These are phyloP conservation scores for Blastomussa wellsi DNA, from an alignment of 92 coral and sea anemone genomes.

Conservation along the genomic window DNA sequence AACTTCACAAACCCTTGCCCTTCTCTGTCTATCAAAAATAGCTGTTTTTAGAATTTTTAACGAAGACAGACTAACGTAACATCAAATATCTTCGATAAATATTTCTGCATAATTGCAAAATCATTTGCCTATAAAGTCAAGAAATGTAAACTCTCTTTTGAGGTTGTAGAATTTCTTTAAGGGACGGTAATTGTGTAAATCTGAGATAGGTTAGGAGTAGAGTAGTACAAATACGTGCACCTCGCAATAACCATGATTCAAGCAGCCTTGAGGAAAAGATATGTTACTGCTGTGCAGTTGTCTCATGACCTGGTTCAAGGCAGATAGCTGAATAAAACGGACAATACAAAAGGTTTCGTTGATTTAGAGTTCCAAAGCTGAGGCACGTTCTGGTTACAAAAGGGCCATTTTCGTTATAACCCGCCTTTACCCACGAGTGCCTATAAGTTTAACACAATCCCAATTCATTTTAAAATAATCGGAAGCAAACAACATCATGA, in stretches of 20 bases:
- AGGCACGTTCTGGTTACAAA: background rate
- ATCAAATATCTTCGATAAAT: conserved; percentile 3
- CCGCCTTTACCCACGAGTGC: background rate
- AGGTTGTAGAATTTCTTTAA: background rate
- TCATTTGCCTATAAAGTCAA: background rate
- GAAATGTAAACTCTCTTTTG: background rate
- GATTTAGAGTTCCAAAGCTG: background rate
- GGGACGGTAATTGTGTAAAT: background rate
- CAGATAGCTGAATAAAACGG: background rate
- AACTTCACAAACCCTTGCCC: background rate
- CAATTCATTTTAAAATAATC: background rate
- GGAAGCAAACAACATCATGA: background rate
- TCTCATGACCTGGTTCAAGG: background rate
- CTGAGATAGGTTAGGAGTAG: background rate
- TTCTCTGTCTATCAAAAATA: too few species aligned
- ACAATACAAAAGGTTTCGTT: background rate
- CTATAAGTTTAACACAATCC: background rate
- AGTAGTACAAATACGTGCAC: background rate
- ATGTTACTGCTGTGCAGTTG: background rate
- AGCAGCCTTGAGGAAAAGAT: background rate
- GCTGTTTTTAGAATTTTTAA: conserved; percentile 15
- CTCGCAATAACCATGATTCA: background rate
- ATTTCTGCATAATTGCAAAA: background rate
- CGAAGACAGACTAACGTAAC: background rate
- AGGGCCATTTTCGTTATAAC: background rate